Base-by-base conservation (phyloP, 2,888 invertebrate genomes). In the Rutpela maculata region DNA sequence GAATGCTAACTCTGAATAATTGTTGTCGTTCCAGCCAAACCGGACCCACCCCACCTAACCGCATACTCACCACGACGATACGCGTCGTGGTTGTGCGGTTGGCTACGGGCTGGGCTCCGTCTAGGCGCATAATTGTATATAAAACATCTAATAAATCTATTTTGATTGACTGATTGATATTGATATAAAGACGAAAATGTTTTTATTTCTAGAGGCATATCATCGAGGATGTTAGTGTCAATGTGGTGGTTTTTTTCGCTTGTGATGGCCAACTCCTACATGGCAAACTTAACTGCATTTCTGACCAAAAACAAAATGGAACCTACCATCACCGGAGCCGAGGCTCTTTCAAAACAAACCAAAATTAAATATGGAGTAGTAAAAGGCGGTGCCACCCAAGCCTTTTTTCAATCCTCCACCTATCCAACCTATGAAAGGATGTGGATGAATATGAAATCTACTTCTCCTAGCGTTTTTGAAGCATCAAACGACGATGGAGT, bases 331-430 rank as follows among this genome's bases (percentile, higher is more conserved):
- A 95, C 95, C 87, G 95, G 93, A 84, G 98, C 96, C 0, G 98
- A 98, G 87, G 98, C 98, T 89, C 92, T 99, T 75, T 95, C 97
- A 0, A 94, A 95, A 88, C 99, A 99, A 90, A 97, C 94, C n/a
- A 97, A 96, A 90, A 97, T 99, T 80, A 98, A 98, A 90, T 99
- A 98, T 89, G 99, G 99, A 18, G 65, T 95, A 3, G 91, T 98
- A 55, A 87, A 90, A 31, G 95, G 95, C 17, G 99, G 99, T 12
- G 96, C 98, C 5, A 99, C 99, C 0, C 93, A 94, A 86, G 67
- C 67, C 22, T 67, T 67, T 22, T 67, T 67, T n/a, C 50, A 22
- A 5, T 55, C 90, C 56, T 86, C 86, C 0, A 87, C 85, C 57
- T 82, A 81, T 55, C 80, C 85, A 3, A 81, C 84, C 2, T 87